Evolutionary conservation across 1,140 invertebrate genomes (phyloP).

Genomic region (Ceratina japonica): DNA sequence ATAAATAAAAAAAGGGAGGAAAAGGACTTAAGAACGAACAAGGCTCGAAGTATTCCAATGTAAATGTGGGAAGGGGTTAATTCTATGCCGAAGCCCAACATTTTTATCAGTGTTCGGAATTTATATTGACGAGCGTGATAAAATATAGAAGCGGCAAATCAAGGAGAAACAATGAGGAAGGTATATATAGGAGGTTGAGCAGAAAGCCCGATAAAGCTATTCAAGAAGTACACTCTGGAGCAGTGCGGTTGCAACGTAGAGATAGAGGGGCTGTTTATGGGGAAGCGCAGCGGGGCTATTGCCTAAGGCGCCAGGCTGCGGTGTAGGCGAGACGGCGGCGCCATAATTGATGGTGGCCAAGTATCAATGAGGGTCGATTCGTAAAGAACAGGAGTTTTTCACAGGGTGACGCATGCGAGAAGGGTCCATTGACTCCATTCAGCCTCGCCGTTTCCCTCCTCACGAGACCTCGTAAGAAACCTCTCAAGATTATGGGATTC

Average conservation of each 20-base stretch:
- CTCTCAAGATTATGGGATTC: conserved; percentile 58
- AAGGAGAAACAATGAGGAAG: neutral
- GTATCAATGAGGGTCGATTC: conserved; percentile 58
- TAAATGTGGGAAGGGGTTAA: too few relatives aligned
- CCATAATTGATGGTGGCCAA: conserved; percentile 56
- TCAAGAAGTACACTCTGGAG: neutral
- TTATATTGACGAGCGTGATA: neutral
- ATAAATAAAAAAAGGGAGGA: too few relatives aligned
- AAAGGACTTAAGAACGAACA: too few relatives aligned
- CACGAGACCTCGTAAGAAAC: conserved; percentile 45
- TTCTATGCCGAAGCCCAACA: too few relatives aligned
- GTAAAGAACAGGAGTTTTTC: conserved; percentile 47
- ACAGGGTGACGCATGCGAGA: neutral
- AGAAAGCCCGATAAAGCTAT: neutral
- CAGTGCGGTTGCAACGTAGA: neutral
- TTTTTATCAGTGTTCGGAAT: neutral
- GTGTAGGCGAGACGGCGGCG: conserved; percentile 11
- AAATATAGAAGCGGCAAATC: neutral
- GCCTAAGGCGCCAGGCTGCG: conserved; percentile 33
- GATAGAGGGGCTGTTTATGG: conserved; percentile 39
- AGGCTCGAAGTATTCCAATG: too few relatives aligned
- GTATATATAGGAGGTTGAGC: neutral
- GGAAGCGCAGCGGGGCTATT: conserved; percentile 14
- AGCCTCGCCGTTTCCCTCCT: conserved; percentile 25
- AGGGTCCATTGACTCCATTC: conserved; percentile 38